Evolutionary conservation across 2,797 vertebrate species (phyloP).

Genomic region (Tympanoctomys barrerae): DNA sequence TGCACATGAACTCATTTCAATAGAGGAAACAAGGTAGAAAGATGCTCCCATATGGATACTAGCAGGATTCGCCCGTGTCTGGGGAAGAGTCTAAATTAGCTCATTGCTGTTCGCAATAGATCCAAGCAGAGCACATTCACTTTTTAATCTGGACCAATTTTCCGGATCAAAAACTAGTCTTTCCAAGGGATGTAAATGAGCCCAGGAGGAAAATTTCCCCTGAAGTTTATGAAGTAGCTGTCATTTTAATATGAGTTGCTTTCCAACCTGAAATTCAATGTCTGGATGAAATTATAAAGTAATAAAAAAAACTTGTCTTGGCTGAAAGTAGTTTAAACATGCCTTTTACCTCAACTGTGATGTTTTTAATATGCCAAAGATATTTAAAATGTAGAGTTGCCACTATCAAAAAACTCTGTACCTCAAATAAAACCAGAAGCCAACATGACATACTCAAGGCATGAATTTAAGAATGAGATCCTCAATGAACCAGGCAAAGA

Average conservation of each 20-base stretch:
- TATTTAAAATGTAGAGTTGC: constrained; percentile 48
- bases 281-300: constrained; percentile 74
- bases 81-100: constrained; percentile 80
- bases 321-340: constrained; percentile 41
- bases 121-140: constrained; percentile 62
- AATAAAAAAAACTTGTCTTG: constrained; percentile 60
- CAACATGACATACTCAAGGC: not conserved
- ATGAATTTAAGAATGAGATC: constrained; percentile 4
- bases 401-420: not conserved
- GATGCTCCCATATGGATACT: constrained; percentile 35
- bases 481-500: constrained; percentile 40
- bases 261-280: constrained; percentile 69
- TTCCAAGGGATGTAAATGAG: constrained; percentile 80
- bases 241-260: constrained; percentile 74
- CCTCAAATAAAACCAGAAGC: constrained; percentile 57
- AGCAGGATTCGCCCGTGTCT: constrained; percentile 64
- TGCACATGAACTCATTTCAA: constrained; percentile 23
- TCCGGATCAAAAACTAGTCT: constrained; percentile 82
- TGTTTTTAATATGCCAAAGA: constrained; percentile 52
- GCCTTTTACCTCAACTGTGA: constrained; percentile 14
- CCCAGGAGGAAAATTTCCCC: constrained; percentile 67
- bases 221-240: constrained; percentile 77
- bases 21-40: constrained; percentile 21
- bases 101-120: constrained; percentile 72
- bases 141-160: constrained; percentile 85